These are phyloP conservation scores for Ips nitidus DNA, from an alignment of 1,140 invertebrate genomes.

Conservation along the genomic window DNA sequence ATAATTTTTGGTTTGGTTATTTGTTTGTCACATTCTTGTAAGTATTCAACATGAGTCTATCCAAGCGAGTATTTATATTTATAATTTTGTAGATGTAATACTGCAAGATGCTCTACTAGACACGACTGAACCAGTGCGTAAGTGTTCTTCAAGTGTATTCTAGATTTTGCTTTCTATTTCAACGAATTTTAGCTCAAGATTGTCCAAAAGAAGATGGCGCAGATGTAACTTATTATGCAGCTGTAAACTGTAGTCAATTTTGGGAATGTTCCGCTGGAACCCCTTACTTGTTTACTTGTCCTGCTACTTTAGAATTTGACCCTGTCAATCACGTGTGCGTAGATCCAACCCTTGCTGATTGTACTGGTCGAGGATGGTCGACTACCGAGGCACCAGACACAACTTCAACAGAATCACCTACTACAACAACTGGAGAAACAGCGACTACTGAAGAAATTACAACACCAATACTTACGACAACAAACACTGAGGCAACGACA, in stretches of 20 bases:
- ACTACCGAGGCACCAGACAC: background rate
- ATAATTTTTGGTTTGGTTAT: too few species aligned
- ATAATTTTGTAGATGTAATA: too few species aligned
- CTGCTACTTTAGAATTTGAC: conserved; percentile 3
- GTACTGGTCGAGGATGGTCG: conserved; percentile 12
- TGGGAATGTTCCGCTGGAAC: conserved; percentile 16
- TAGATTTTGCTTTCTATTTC: too few species aligned
- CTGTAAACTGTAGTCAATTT: conserved; percentile 5
- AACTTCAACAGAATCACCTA: background rate
- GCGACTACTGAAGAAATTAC: too few species aligned
- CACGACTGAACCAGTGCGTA: too few species aligned
- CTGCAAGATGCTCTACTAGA: too few species aligned
- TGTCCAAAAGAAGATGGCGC: background rate
- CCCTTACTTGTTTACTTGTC: background rate
- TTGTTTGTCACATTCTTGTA: too few species aligned
- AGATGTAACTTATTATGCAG: background rate
- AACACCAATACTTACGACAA: too few species aligned
- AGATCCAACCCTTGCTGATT: conserved; percentile 1
- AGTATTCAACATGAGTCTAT: too few species aligned
- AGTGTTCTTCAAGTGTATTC: too few species aligned
- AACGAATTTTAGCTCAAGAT: background rate
- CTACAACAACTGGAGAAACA: background rate
- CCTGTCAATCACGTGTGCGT: background rate
- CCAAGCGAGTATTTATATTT: too few species aligned
- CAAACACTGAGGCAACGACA: too few species aligned